Conservation (phyloP, 2,888 invertebrate genomes). For the Eupithecia subfuscata region DNA sequence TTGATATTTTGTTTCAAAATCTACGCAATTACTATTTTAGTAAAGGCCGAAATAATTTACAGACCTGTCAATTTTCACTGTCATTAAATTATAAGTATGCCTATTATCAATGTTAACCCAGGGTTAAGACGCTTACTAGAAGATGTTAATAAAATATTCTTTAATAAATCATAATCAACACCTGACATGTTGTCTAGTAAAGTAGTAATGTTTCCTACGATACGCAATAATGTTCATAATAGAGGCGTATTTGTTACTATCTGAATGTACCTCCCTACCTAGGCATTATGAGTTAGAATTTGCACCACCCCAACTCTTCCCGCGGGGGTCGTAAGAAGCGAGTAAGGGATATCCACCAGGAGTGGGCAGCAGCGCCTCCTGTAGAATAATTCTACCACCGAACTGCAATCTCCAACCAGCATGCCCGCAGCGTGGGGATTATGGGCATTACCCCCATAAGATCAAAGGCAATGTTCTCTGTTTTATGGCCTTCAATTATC, state of each 20-base stretch:
- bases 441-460: no score
- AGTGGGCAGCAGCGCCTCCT: no score
- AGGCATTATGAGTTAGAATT: no score
- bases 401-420: no score
- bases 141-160: not conserved
- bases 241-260: not conserved
- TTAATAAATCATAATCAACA: slow-evolving; percentile 16
- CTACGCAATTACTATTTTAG: not conserved
- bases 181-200: not conserved
- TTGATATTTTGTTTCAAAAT: not conserved
- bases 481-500: no score
- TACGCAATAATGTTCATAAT: not conserved
- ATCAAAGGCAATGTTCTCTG: no score
- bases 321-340: no score
- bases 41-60: slow-evolving; percentile 3
- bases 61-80: not conserved
- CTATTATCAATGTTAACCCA: slow-evolving; percentile 1
- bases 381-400: no score
- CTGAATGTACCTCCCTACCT: no score
- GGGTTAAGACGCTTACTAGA: not conserved
- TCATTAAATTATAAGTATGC: not conserved
- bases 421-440: no score
- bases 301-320: no score
- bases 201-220: not conserved
- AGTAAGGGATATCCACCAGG: no score